These are phyloP conservation scores for Mactromeris polynyma DNA, from an alignment of 2,888 invertebrate genomes.

Conservation along the genomic window DNA sequence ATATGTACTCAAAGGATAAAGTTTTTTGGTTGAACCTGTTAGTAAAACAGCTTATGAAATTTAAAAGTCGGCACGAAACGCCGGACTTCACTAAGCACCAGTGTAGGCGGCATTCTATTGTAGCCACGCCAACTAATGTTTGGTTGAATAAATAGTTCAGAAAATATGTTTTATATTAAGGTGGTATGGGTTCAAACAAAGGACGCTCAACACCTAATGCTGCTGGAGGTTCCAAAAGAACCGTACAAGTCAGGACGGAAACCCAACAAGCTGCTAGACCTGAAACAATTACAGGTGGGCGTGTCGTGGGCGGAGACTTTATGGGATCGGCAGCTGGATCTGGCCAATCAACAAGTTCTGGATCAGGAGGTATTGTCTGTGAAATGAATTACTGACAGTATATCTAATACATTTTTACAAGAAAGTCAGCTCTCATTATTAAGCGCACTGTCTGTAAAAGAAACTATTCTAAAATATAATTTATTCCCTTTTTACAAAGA, in stretches of 20 bases:
- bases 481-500: too few relatives aligned
- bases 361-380: background rate
- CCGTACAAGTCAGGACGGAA: slow-evolving; percentile 47
- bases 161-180: slow-evolving; percentile 5
- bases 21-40: too few relatives aligned
- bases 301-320: slow-evolving; percentile 65
- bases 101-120: too few relatives aligned
- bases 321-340: background rate
- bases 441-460: too few relatives aligned
- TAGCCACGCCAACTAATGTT: background rate
- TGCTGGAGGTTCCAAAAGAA: slow-evolving; percentile 40
- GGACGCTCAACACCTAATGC: background rate
- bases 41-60: too few relatives aligned
- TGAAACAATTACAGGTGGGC: slow-evolving; percentile 53
- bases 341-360: background rate
- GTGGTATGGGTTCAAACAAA: slow-evolving; percentile 52
- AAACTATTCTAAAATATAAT: too few relatives aligned
- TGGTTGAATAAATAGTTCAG: background rate
- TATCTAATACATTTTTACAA: too few relatives aligned
- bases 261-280: slow-evolving; percentile 12
- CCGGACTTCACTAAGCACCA: too few relatives aligned
- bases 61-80: too few relatives aligned
- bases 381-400: too few relatives aligned
- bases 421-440: too few relatives aligned
- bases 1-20: too few relatives aligned